Base-by-base conservation (phyloP, 1,140 invertebrate genomes). In the Drosophila bocki region DNA sequence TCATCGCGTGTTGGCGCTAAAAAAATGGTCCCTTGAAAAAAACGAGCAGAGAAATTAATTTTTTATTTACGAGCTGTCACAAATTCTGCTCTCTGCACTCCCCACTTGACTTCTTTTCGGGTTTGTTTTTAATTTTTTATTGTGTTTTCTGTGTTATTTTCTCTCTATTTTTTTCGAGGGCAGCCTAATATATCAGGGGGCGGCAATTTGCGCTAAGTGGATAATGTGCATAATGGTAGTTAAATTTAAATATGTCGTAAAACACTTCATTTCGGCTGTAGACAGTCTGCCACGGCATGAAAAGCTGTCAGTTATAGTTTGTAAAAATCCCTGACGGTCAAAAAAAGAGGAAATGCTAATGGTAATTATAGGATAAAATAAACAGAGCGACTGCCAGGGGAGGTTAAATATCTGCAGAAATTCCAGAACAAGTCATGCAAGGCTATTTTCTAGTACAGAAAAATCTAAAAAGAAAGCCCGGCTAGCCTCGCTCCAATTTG, bases 161-260 rank as follows among this genome's bases (percentile, higher is more conserved):
- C 17, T 17, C 42, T 57, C 58, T 8, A 26, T 26, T 48, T 22
- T 41, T 17, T 57, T 60, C 45, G 68, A 53, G 50, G 56, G 17
- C 61, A 61, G 65, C 77, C 77, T 88, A 84, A 88, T 84, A 88
- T 90, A 90, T 74, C 81, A 85, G 85, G 75, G 85, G 85, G 85
- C 81, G 85, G 85, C 80, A 88, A 88, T 88, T 88, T 88, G 57
- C 75, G 67, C 85, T 90, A 88, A 88, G 85, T 88, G 85, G 85
- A 88, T 88, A 88, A 88, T 88, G 78, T 88, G 75, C 78, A 88
- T 90, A 85, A 90, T 88, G 81, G 78, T 88, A 85, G 85, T 88
- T 88, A 90, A 85, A 88, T 88, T 88, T 88, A 90, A 88, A 88
- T 88, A 88, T 88, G 85, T 88, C 85, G 83, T 88, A 88, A 88